A percentile compares a stretch with the other conserved stretches of the same genome.
Evolutionary conservation across 2,888 invertebrate genomes (phyloP).

Genomic region (Folsomia manolachei): DNA sequence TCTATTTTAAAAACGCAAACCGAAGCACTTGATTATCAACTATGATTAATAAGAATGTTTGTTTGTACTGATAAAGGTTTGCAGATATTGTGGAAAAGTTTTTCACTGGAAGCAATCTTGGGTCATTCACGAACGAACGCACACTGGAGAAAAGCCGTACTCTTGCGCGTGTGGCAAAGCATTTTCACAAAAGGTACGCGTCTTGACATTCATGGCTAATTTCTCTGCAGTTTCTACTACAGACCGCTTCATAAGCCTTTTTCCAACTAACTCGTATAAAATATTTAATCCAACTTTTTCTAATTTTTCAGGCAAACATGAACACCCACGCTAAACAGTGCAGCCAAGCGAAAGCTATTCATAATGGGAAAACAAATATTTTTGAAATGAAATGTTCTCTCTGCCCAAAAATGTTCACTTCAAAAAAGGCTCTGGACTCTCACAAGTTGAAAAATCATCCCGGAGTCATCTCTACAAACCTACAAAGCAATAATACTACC

Average conservation of each 20-base stretch:
- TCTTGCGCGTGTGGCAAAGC: slow-evolving; percentile 33
- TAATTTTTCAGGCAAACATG: slow-evolving; percentile 34
- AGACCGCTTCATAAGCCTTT: too few species aligned
- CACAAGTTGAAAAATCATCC: slow-evolving; percentile 39
- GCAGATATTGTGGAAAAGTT: slow-evolving; percentile 32
- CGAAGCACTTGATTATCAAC: too few species aligned
- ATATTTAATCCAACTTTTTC: too few species aligned
- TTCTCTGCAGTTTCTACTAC: too few species aligned
- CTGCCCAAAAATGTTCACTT: slow-evolving; percentile 40
- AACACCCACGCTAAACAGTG: slow-evolving; percentile 38
- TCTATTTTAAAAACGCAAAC: too few species aligned
- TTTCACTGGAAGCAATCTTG: slow-evolving; percentile 40
- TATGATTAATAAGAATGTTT: too few species aligned
- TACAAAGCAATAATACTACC: background rate
- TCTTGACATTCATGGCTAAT: too few species aligned
- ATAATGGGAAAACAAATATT: slow-evolving; percentile 38
- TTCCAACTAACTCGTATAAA: too few species aligned
- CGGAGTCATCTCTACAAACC: slow-evolving; percentile 25
- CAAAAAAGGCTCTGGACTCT: slow-evolving; percentile 38
- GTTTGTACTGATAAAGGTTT: too few species aligned
- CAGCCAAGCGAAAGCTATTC: slow-evolving; percentile 32
- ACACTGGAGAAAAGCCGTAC: slow-evolving; percentile 36
- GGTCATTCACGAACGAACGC: slow-evolving; percentile 38
- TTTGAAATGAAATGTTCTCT: slow-evolving; percentile 41
- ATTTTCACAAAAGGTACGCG: slow-evolving; percentile 1